phyloP scores from a whole-genome alignment of 2,888 invertebrate genomes.

The Clistopyga incitator region DNA sequence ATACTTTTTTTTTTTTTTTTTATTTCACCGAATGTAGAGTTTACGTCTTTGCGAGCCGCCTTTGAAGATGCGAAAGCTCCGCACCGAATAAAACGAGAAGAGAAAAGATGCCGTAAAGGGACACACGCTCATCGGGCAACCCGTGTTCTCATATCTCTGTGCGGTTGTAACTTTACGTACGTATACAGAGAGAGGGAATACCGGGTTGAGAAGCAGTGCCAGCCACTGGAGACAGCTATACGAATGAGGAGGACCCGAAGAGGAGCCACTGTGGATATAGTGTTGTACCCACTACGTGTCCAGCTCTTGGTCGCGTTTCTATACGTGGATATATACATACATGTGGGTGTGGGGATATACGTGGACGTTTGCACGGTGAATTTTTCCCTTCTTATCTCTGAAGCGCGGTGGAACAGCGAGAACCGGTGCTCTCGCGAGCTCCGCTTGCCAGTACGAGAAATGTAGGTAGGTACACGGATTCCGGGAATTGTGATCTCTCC shows the following conservation, averaged over 20 bases:
- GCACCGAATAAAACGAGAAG: not conserved
- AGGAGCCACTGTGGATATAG: constrained; percentile 22
- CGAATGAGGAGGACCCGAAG: constrained; percentile 13
- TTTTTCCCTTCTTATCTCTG: constrained; percentile 55
- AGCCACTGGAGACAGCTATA: not conserved
- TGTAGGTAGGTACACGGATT: constrained; percentile 57
- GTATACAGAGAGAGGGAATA: not conserved
- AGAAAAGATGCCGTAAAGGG: constrained; percentile 12
- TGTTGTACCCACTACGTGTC: constrained; percentile 35
- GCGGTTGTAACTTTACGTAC: not conserved
- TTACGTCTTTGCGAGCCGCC: too few relatives aligned
- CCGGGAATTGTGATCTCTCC: constrained; percentile 66
- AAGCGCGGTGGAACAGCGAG: constrained; percentile 1
- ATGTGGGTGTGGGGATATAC: not conserved
- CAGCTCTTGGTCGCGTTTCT: constrained; percentile 20
- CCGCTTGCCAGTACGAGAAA: constrained; percentile 34
- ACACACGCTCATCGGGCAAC: constrained; percentile 42
- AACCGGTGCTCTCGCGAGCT: constrained; percentile 47
- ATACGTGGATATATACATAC: not conserved
- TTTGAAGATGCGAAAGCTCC: too few relatives aligned
- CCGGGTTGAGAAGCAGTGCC: not conserved
- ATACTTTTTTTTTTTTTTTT: too few relatives aligned
- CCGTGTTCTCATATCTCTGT: constrained; percentile 55
- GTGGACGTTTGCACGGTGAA: constrained; percentile 35
- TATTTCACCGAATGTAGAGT: too few relatives aligned